phyloP scores from a whole-genome alignment of 2,113 vertebrate genomes.

The Corythaixoides concolor region DNA sequence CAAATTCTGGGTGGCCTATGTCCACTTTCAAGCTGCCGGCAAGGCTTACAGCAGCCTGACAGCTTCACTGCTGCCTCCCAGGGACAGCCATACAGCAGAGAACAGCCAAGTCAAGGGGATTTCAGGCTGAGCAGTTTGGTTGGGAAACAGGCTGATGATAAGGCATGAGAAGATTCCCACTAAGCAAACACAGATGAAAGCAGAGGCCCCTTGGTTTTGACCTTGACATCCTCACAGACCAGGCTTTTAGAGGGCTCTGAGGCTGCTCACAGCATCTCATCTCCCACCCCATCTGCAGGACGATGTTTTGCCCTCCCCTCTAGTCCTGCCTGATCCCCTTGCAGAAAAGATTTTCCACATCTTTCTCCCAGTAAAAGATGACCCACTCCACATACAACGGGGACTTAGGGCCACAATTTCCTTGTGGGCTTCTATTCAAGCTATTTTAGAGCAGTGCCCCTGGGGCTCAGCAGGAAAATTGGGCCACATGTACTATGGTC shows the following conservation, averaged over 20 bases:
- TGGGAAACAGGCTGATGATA: not conserved
- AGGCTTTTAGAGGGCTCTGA: not conserved
- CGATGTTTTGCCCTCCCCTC: not conserved
- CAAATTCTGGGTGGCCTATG: not conserved
- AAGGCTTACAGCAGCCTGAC: not conserved
- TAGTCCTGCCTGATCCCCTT: not conserved
- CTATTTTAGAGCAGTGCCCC: not conserved
- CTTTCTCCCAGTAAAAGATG: not conserved
- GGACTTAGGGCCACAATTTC: not conserved
- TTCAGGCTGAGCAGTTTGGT: not conserved
- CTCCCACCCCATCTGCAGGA: not conserved
- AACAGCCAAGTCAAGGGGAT: not conserved
- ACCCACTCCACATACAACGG: not conserved
- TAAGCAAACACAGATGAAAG: not conserved
- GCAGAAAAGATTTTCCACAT: not conserved
- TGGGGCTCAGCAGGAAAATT: not conserved
- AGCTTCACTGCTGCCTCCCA: not conserved
- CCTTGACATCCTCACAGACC: not conserved
- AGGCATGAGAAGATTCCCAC: not conserved
- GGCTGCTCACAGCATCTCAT: not conserved
- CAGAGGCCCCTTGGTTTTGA: not conserved
- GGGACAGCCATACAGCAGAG: accelerated
- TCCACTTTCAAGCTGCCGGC: not conserved
- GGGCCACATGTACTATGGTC: not conserved
- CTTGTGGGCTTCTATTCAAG: not conserved